These are phyloP conservation scores for Bursaphelenchus mucronatus DNA, from an alignment of 1,140 invertebrate species.

Conservation along the genomic window DNA sequence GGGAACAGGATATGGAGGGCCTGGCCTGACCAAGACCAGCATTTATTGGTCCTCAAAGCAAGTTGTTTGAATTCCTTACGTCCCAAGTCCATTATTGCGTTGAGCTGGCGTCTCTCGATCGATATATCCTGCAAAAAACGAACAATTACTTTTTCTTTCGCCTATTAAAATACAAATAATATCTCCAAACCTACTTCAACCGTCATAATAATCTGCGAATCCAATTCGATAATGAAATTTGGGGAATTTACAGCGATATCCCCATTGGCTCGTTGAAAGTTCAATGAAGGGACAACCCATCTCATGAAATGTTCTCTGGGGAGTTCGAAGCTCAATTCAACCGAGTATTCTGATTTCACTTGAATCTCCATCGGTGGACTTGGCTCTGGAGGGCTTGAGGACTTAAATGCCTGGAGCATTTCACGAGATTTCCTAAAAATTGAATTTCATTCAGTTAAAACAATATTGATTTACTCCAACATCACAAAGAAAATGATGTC, in stretches of 20 bases:
- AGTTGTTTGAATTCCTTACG: constrained; percentile 45
- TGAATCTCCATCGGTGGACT: background rate
- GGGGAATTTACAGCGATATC: constrained; percentile 30
- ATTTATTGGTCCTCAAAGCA: constrained; percentile 39
- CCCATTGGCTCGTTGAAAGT: constrained; percentile 23
- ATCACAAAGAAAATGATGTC: no score
- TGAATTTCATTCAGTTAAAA: background rate
- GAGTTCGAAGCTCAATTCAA: constrained; percentile 40
- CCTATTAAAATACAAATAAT: no score
- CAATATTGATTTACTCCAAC: background rate
- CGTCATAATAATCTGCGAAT: constrained; percentile 46
- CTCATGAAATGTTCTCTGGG: constrained; percentile 45
- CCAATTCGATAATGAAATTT: constrained; percentile 45
- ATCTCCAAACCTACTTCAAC: constrained; percentile 29
- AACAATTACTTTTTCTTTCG: background rate
- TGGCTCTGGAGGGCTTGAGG: background rate
- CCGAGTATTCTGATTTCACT: constrained; percentile 27
- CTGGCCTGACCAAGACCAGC: constrained; percentile 68
- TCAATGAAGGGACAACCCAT: constrained; percentile 51
- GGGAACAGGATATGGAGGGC: constrained; percentile 76
- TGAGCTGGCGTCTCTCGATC: constrained; percentile 24
- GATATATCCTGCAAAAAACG: constrained; percentile 30
- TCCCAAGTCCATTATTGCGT: constrained; percentile 38
- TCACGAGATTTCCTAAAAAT: constrained; percentile 1
- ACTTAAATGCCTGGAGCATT: background rate